Conservation (phyloP, 2,797 vertebrate genomes). For the Takifugu rubripes region DNA sequence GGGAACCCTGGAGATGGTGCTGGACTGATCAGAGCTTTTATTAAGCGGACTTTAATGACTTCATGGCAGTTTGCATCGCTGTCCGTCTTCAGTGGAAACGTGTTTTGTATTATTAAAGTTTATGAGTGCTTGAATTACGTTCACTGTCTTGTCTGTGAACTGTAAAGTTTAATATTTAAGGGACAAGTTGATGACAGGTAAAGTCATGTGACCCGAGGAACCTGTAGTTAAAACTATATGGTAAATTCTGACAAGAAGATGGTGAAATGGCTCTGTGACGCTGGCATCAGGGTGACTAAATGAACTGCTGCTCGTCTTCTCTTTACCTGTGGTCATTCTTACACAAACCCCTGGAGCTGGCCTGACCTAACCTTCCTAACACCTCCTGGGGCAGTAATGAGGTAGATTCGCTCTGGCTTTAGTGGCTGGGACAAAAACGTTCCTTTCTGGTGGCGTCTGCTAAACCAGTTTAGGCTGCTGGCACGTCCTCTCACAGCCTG, state of each 20-base stretch:
- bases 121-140: conserved; percentile 25
- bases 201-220: too few species aligned
- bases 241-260: background rate
- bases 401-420: conserved; percentile 21
- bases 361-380: conserved; percentile 29
- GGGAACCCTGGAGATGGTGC: conserved; percentile 28
- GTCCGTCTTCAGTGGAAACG: conserved; percentile 40
- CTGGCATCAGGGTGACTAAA: conserved; percentile 1
- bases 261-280: background rate
- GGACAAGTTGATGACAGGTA: background rate
- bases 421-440: conserved; percentile 31
- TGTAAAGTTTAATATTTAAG: background rate
- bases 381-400: conserved; percentile 38
- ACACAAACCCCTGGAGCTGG: conserved; percentile 1
- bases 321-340: too few species aligned
- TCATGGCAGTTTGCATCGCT: background rate
- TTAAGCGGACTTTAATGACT: conserved; percentile 25
- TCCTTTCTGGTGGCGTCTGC: conserved; percentile 30
- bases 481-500: conserved; percentile 14
- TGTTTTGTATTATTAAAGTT: conserved; percentile 2
- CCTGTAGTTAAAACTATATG: background rate
- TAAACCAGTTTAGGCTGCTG: conserved; percentile 26
- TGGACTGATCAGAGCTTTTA: conserved; percentile 30
- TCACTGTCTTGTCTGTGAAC: conserved; percentile 16
- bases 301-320: conserved; percentile 1